phyloP scores from a whole-genome alignment of 2,797 vertebrate genomes.

The Cichlasoma orientale region DNA sequence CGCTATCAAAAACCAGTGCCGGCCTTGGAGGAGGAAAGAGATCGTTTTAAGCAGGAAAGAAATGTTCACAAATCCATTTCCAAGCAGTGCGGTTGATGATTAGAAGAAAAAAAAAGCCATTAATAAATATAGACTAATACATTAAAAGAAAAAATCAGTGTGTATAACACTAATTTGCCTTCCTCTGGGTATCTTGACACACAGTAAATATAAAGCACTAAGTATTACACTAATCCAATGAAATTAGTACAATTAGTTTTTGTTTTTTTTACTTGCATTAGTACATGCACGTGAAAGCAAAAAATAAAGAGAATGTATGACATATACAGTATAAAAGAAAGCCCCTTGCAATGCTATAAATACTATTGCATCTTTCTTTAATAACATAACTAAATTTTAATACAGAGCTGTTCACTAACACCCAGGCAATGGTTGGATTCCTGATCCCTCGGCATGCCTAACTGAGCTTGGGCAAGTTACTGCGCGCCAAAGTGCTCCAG shows the following conservation, averaged over 20 bases:
- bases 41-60: not conserved
- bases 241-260: fast-evolving
- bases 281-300: not conserved
- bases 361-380: not conserved
- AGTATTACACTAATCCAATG: not conserved
- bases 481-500: not conserved
- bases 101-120: not conserved
- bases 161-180: not conserved
- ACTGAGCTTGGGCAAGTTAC: not conserved
- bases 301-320: not conserved
- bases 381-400: not conserved
- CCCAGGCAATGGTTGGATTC: not conserved
- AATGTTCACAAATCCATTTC: not conserved
- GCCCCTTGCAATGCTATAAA: not conserved
- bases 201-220: not conserved
- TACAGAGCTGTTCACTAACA: not conserved
- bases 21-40: not conserved
- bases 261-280: not conserved
- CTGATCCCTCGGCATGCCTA: not conserved
- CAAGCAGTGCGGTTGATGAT: not conserved
- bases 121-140: not conserved
- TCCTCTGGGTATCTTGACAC: not conserved
- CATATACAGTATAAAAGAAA: not conserved
- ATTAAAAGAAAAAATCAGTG: not conserved
- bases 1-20: not conserved